phyloP scores from a whole-genome alignment of 1,140 invertebrate species.

The Trichonephila inaurata region DNA sequence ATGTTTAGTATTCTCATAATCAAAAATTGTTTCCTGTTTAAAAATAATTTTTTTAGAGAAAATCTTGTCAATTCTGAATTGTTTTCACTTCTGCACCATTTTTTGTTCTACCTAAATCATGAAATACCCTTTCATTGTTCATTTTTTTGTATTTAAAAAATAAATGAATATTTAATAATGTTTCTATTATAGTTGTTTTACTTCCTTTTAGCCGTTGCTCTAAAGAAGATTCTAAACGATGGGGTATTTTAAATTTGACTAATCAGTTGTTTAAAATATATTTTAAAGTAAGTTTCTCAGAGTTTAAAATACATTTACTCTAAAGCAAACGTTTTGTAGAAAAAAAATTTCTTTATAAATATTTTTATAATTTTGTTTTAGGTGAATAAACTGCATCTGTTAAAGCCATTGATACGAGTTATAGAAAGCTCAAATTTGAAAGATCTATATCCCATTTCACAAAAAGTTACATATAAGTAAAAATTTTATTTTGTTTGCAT shows the following conservation, averaged over 20 bases:
- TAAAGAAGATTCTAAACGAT: conserved; percentile 94
- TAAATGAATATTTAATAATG: not conserved
- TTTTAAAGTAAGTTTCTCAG: conserved; percentile 87
- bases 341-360: not conserved
- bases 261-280: conserved; percentile 99
- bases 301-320: no score
- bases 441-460: conserved; percentile 90
- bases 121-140: no score
- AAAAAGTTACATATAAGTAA: conserved; percentile 93
- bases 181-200: conserved; percentile 45
- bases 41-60: no score
- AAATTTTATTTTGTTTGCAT: not conserved
- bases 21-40: no score
- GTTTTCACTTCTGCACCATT: no score
- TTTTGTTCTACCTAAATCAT: no score
- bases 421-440: conserved; percentile 95
- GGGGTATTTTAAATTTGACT: conserved; percentile 97
- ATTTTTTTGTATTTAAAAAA: no score
- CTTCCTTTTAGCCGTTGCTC: conserved; percentile 85
- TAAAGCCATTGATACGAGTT: conserved; percentile 97
- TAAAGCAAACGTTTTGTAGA: no score
- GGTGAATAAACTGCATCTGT: conserved; percentile 96
- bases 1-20: no score
- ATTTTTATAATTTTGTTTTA: conserved; percentile 77
- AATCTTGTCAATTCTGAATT: no score